A percentile compares a stretch with the other conserved stretches of the same genome.
Conservation (phyloP, 2,113 vertebrate species). For the Podarcis muralis region DNA sequence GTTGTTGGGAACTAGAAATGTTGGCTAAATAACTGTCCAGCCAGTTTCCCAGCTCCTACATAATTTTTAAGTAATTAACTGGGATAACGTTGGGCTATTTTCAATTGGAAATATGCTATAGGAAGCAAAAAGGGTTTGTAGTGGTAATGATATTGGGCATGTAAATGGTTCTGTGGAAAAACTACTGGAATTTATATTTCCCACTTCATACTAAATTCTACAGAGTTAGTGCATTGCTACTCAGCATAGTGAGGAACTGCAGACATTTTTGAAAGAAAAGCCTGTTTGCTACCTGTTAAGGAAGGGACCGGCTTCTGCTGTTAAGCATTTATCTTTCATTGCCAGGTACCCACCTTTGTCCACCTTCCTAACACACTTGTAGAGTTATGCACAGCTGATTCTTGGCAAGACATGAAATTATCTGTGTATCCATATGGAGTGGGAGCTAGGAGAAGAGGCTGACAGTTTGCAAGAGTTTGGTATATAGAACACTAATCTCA, state of each 20-base stretch:
- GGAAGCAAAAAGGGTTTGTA: background rate
- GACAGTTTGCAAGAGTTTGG: rapidly evolving
- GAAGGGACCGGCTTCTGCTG: constrained; percentile 18
- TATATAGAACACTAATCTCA: background rate
- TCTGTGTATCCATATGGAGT: background rate
- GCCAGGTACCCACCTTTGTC: background rate
- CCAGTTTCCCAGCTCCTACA: background rate
- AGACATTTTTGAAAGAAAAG: background rate
- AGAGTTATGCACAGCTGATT: background rate
- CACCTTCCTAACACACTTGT: background rate
- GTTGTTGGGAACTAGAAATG: background rate
- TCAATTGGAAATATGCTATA: background rate
- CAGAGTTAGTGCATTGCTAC: background rate
- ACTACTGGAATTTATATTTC: background rate
- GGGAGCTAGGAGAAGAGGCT: background rate
- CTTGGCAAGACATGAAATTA: constrained; percentile 11
- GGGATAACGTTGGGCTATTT: background rate
- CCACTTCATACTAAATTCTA: background rate
- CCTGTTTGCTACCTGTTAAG: background rate
- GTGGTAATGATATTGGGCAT: background rate
- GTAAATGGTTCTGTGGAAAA: background rate
- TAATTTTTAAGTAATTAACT: background rate
- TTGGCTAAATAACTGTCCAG: background rate
- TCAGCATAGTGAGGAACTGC: too few species aligned
- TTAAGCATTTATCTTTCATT: constrained; percentile 19